Conservation (phyloP, 2,797 vertebrate genomes). For the Enteromius unitaeniatus region DNA sequence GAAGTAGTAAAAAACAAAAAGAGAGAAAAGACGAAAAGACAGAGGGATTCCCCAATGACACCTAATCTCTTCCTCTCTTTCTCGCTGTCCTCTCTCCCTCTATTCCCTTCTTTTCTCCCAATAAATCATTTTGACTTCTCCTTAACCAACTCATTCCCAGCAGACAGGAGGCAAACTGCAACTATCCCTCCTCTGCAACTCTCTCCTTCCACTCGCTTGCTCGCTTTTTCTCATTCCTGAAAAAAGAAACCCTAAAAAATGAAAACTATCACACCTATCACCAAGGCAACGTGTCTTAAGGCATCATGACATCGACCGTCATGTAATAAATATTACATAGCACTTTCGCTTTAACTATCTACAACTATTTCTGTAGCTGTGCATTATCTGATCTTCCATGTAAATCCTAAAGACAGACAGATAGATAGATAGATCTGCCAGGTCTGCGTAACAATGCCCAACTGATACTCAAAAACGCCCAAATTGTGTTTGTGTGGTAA, state of each 20-base stretch:
- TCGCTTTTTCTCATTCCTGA: conserved; percentile 48
- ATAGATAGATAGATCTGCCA: background rate
- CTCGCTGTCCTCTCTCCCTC: conserved; percentile 68
- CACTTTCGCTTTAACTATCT: background rate
- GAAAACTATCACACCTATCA: conserved; percentile 48
- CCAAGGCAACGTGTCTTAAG: conserved; percentile 63
- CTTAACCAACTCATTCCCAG: conserved; percentile 86
- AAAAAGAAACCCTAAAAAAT: background rate
- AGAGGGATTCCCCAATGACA: conserved; percentile 80
- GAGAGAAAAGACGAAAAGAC: conserved; percentile 68
- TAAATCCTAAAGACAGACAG: background rate
- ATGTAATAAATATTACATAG: conserved; percentile 58
- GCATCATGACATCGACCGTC: conserved; percentile 58
- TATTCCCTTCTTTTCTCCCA: conserved; percentile 78
- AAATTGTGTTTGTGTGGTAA: background rate
- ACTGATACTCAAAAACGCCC: background rate
- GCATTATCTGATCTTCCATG: conserved; percentile 31
- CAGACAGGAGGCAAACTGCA: conserved; percentile 81
- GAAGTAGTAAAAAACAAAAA: conserved; percentile 63
- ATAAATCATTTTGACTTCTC: conserved; percentile 86
- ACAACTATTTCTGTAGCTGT: conserved; percentile 1
- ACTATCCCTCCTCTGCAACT: conserved; percentile 68
- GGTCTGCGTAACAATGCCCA: background rate
- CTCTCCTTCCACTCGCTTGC: conserved; percentile 21
- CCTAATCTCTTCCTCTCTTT: conserved; percentile 73